These are phyloP conservation scores for Echinops telfairi DNA, from an alignment of 2,113 vertebrate species.

Conservation along the genomic window DNA sequence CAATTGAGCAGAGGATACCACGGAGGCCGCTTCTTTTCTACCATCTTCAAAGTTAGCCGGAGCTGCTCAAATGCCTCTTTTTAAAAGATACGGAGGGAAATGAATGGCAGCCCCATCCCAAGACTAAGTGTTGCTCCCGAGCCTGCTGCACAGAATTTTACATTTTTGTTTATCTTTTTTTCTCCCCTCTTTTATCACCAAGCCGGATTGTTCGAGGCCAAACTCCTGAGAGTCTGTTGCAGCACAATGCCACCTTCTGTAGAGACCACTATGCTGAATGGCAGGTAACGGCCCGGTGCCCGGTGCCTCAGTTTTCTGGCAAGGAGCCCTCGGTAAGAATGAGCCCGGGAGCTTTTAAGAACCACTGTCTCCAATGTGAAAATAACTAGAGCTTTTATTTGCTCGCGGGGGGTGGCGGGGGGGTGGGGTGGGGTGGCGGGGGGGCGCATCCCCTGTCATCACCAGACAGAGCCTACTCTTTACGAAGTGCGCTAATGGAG, in stretches of 20 bases:
- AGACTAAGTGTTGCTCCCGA: constrained; percentile 42
- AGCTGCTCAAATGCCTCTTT: constrained; percentile 78
- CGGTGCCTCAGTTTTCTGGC: constrained; percentile 89
- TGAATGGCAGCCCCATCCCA: constrained; percentile 5
- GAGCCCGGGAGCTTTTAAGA: constrained; percentile 69
- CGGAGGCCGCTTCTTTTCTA: constrained; percentile 78
- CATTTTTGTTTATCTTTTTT: neutral
- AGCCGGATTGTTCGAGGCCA: constrained; percentile 90
- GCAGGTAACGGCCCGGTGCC: constrained; percentile 83
- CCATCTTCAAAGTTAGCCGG: constrained; percentile 76
- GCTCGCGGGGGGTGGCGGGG: constrained; percentile 23
- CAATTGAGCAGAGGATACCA: constrained; percentile 80
- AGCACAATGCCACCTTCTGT: constrained; percentile 89
- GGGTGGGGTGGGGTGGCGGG: neutral
- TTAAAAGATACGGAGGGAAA: constrained; percentile 70
- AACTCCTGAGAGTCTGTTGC: constrained; percentile 86
- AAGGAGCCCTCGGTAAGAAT: constrained; percentile 89
- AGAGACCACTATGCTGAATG: constrained; percentile 87
- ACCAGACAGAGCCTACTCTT: constrained; percentile 66
- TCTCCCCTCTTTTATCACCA: constrained; percentile 59
- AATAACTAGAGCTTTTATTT: constrained; percentile 55
- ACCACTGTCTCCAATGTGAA: constrained; percentile 56
- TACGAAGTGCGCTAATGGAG: constrained; percentile 73
- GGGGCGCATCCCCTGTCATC: constrained; percentile 58
- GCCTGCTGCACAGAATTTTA: neutral